A percentile compares a stretch with the other conserved stretches of the same genome.
Evolutionary conservation across 2,888 invertebrate genomes (phyloP).

Genomic region (Caenorhabditis japonica): DNA sequence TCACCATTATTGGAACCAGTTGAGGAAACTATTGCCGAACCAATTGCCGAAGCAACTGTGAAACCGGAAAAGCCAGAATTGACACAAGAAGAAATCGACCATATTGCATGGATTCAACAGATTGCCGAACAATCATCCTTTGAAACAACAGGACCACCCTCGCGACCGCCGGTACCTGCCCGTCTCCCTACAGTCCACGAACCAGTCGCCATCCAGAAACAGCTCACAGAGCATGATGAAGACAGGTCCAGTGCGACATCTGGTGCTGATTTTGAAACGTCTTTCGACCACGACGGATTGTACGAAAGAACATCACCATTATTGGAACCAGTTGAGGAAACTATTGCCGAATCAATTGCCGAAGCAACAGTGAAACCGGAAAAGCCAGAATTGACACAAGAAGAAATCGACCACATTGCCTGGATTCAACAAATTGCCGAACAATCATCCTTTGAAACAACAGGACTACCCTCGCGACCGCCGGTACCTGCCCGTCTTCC

Average conservation of each 20-base stretch:
- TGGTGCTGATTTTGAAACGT: conserved; percentile 38
- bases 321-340: conserved; percentile 14
- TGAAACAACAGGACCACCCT: conserved; percentile 8
- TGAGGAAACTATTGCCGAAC: neutral
- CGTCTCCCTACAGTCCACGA: conserved; percentile 9
- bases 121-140: conserved; percentile 36
- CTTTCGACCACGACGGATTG: conserved; percentile 32
- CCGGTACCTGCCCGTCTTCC: conserved; percentile 22
- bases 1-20: conserved; percentile 25
- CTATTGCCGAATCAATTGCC: conserved; percentile 7
- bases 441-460: conserved; percentile 53
- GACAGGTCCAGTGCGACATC: conserved; percentile 41
- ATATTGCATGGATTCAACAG: conserved; percentile 46
- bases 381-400: conserved; percentile 20
- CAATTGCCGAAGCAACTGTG: neutral
- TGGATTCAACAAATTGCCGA: conserved; percentile 51
- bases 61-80: conserved; percentile 14
- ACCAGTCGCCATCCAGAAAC: neutral
- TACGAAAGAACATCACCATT: conserved; percentile 16
- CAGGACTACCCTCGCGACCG: conserved; percentile 15
- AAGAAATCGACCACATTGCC: conserved; percentile 52
- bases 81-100: conserved; percentile 45
- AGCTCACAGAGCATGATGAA: conserved; percentile 1
- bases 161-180: conserved; percentile 5
- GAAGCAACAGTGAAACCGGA: neutral